Conservation (phyloP, 2,888 invertebrate species). For the Aporophyla nigra region DNA sequence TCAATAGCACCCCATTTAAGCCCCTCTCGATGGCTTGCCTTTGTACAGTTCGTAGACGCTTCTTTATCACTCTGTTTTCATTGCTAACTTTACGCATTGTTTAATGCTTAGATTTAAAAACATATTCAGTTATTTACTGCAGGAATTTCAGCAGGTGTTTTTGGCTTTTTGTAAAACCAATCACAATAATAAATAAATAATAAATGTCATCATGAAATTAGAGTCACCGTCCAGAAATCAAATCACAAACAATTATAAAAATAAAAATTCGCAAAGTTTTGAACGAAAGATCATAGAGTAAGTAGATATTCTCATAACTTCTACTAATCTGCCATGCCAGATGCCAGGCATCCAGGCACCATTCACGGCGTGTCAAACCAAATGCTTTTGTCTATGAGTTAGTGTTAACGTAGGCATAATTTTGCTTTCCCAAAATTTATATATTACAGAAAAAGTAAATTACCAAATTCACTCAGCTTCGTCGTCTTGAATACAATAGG, state of each 20-base stretch:
- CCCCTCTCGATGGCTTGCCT: slow-evolving; percentile 78
- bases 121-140: slow-evolving; percentile 41
- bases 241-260: slow-evolving; percentile 1
- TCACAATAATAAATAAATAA: slow-evolving; percentile 54
- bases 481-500: not conserved
- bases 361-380: slow-evolving; percentile 16
- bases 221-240: slow-evolving; percentile 31
- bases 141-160: not conserved
- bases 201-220: slow-evolving; percentile 47
- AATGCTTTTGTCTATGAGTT: slow-evolving; percentile 34
- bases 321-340: not conserved
- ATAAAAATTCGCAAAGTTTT: not conserved
- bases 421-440: slow-evolving; percentile 10
- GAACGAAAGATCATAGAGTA: not conserved
- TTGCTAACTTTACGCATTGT: slow-evolving; percentile 61
- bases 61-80: slow-evolving; percentile 49
- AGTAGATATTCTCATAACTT: slow-evolving; percentile 25
- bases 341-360: not conserved
- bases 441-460: not conserved
- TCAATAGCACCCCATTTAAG: slow-evolving; percentile 71
- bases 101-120: slow-evolving; percentile 30
- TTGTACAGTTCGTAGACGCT: slow-evolving; percentile 75
- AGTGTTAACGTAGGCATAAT: slow-evolving; percentile 26
- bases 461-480: not conserved
- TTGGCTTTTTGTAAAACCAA: not conserved